A percentile compares a stretch with the other conserved stretches of the same genome.
phyloP scores from a whole-genome alignment of 2,797 vertebrate species.

The Heteromormyrus szaboi region DNA sequence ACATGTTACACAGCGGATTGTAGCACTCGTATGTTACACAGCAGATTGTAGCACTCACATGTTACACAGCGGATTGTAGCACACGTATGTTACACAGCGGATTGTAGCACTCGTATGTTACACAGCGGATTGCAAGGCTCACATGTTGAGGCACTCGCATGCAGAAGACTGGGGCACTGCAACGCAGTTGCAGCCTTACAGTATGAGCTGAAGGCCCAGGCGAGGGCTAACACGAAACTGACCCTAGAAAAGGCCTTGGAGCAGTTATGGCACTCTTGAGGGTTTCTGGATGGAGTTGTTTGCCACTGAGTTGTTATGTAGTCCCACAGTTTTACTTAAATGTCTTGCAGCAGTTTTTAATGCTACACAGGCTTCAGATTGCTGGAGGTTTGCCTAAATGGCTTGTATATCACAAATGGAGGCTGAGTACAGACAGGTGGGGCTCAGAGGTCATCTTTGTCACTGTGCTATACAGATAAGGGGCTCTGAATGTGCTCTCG shows the following conservation, averaged over 20 bases:
- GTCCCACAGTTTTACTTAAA: conserved; percentile 23
- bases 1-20: not conserved
- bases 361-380: conserved; percentile 74
- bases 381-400: conserved; percentile 73
- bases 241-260: not conserved
- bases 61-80: not conserved
- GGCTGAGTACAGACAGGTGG: conserved; percentile 74
- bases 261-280: not conserved
- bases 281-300: not conserved
- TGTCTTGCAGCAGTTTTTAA: conserved; percentile 58
- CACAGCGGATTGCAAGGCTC: not conserved
- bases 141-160: not conserved
- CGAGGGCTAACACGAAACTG: not conserved
- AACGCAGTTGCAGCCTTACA: not conserved
- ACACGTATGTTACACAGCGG: not conserved
- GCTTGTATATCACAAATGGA: conserved; percentile 74
- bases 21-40: no score
- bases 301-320: conserved; percentile 7
- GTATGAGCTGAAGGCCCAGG: not conserved
- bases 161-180: not conserved
- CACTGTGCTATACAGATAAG: conserved; percentile 70
- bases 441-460: conserved; percentile 66
- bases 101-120: not conserved
- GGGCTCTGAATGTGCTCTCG: conserved; percentile 34
- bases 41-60: not conserved